phyloP scores from a whole-genome alignment of 1,140 invertebrate genomes.

The Drosophila equinoxialis region DNA sequence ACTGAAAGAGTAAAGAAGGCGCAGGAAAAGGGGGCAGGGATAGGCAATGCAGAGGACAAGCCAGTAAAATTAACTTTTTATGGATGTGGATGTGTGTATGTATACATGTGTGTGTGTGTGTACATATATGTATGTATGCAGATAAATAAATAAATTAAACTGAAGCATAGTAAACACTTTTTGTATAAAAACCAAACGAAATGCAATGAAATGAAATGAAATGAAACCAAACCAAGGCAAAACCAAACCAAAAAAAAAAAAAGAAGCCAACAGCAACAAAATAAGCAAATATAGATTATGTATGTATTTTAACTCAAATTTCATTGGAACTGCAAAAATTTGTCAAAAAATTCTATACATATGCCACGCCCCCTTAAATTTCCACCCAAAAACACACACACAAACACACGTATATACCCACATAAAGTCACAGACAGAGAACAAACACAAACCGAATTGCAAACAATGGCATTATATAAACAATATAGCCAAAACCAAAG shows the following conservation, averaged over 20 bases:
- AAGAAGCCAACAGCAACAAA: background rate
- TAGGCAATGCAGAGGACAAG: background rate
- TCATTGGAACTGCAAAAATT: conserved; percentile 46
- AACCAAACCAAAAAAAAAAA: background rate
- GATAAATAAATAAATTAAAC: conserved; percentile 57
- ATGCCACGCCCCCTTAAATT: background rate
- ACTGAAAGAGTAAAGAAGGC: background rate
- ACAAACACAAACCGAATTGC: conserved; percentile 41
- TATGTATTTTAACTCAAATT: conserved; percentile 56
- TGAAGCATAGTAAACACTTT: conserved; percentile 57
- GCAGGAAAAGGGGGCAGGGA: background rate
- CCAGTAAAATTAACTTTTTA: conserved; percentile 57
- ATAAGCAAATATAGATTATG: conserved; percentile 41
- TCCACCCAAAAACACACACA: conserved; percentile 21
- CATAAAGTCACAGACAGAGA: conserved; percentile 43
- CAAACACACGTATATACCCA: conserved; percentile 26
- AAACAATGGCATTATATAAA: conserved; percentile 42
- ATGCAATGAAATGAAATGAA: background rate
- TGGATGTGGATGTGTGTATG: conserved; percentile 27
- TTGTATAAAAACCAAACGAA: conserved; percentile 47
- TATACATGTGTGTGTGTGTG: background rate
- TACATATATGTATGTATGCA: conserved; percentile 21
- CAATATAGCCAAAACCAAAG: conserved; percentile 50
- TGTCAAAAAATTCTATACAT: conserved; percentile 46
- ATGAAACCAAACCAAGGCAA: conserved; percentile 1